Base-by-base conservation (phyloP, 2,888 invertebrate genomes). In the Zonitis immaculata region DNA sequence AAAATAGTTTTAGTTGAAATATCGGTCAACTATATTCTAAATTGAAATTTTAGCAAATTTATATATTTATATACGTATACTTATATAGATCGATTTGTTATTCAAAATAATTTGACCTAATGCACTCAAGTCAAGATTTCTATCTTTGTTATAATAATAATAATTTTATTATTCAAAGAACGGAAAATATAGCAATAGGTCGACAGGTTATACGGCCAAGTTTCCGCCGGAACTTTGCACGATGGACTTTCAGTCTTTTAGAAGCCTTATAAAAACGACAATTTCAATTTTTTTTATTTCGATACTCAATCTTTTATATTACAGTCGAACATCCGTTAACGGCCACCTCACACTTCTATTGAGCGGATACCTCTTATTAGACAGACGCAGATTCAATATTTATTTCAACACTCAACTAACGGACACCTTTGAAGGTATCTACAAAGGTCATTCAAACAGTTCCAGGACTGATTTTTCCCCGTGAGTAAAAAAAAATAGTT, bases 141-240 rank as follows among this genome's bases (percentile, higher is more conserved):
- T 26, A 25, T 26, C 44, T 44, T 18, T 44, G n/a, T 14, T 14
- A n/a, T n/a, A n/a, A n/a, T n/a, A n/a, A n/a, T 26, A 12, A 8
- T 43, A 22, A 9, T 14, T 43, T 14, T 12, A 2, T 20, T 27
- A 20, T n/a, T 28, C 1, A 27, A 44, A 25, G n/a, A 44, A 44
- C 28, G 44, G 46, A 47, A 28, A 47, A 47, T 28, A 18, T 20
- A 47, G 18, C 32, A 30, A 47, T 47, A 48, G 27, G 35, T 22
- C 48, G 48, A 27, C 48, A 48, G 48, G 48, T 48, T 48, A 48
- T 20, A n/a, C n/a, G 28, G 27, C 11, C 46, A n/a, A 47, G 49
- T 44, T 56, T 56, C 56, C 56, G 56, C 44, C 56, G 56, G 56
- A 56, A 56, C 56, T 56, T 56, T 56, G 56, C 52, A 35, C 35